These are phyloP conservation scores for Sebastes hopkinsi DNA, from an alignment of 2,797 vertebrate genomes.

Conservation along the genomic window DNA sequence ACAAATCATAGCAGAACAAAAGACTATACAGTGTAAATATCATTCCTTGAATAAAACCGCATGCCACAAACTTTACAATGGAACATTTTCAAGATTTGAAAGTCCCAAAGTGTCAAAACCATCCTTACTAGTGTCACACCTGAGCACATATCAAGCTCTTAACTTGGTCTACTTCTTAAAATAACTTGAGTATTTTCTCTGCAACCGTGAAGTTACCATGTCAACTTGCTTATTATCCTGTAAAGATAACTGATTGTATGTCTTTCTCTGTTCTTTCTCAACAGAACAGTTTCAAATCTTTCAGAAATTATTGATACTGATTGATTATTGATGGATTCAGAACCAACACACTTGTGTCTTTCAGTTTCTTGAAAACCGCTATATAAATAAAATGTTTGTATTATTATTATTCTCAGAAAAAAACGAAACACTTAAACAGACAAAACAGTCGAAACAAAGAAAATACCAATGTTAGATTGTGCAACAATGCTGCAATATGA, in stretches of 20 bases:
- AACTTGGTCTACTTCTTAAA: not conserved
- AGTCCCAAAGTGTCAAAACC: not conserved
- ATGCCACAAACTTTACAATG: not conserved
- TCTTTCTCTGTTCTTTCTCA: not conserved
- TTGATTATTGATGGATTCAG: not conserved
- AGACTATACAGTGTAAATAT: not conserved
- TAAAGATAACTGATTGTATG: not conserved
- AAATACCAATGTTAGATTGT: not conserved
- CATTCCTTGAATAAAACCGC: not conserved
- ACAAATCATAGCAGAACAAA: not conserved
- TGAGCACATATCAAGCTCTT: not conserved
- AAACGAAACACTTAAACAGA: not conserved
- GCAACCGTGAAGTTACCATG: not conserved
- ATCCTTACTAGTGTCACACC: not conserved
- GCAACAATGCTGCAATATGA: conserved; percentile 3
- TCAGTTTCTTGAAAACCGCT: no score
- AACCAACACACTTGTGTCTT: not conserved
- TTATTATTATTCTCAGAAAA: not conserved
- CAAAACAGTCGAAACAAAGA: not conserved
- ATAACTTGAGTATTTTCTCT: not conserved
- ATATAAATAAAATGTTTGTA: no score
- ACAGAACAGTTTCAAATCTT: not conserved
- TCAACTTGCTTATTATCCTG: no score
- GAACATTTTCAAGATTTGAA: not conserved
- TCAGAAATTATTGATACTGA: not conserved